Evolutionary conservation across 2,113 vertebrate species (phyloP), one percentile per base, ranked within the genome.

Genomic region (Microcebus tavaratra): DNA sequence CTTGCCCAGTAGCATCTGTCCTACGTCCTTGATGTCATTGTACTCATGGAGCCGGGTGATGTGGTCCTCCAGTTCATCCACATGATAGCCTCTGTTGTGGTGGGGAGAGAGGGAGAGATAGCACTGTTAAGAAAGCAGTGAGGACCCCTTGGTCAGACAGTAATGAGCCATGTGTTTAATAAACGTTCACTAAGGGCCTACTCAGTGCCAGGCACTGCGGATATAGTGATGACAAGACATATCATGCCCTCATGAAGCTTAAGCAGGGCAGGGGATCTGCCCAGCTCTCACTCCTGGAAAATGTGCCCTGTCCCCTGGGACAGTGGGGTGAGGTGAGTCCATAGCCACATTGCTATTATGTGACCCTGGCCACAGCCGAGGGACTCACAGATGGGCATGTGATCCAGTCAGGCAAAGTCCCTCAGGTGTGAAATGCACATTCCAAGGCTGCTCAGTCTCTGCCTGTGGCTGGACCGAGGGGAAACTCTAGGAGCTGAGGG

Each of bases 1-100:
- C 81, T 98, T 99, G 53, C 99, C 99, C 48, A 99, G 98, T 67
- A 99, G 99, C 97, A 99, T 99, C 98, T 99, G 99, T 68, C 99
- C 99, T 20, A 98, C 98, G 95, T 99, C 99, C 98, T 99, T 99
- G 91, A 99, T 99, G 96, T 99, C 99, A 13, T 99, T 99, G 94
- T 99, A 99, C 97, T 99, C 99, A 2, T 99, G 99, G 83, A 99
- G 99, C 96, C 99, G 98, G 91, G 99, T 97, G 94, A 99, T 99
- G 96, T 99, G 99, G 96, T 98, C 96, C 68, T 99, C 99, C 97
- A 99, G 88, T 95, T 99, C 99, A 55, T 99, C 98, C 79, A 99
- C 98, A 87, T 96, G 98, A 97, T 98, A 99, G 79, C 99, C 99
- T 94, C 99, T 99, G 98, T 23, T 50, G 34, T 12, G 84, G 31